A percentile compares a stretch with the other conserved stretches of the same genome.
Conservation (phyloP, 2,113 vertebrate species). For the Dasyprocta punctata region DNA sequence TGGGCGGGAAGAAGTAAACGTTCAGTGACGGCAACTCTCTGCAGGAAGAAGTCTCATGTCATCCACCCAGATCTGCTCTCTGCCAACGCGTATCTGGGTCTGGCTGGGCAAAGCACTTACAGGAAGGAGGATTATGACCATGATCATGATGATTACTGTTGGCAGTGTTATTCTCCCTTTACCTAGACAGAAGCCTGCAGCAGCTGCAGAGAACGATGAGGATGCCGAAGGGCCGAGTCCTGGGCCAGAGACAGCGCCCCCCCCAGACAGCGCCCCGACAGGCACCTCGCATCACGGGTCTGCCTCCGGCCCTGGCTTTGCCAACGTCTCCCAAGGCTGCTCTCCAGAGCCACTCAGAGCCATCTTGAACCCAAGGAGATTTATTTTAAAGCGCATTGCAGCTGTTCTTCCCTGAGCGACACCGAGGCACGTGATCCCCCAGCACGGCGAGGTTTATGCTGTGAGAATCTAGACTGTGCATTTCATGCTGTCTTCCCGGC, state of each 20-base stretch:
- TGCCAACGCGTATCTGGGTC: neutral
- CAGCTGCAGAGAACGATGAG: neutral
- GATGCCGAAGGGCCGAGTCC: neutral
- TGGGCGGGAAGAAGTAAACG: neutral
- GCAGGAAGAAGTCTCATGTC: neutral
- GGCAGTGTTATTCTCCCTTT: neutral
- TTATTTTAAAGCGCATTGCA: slow-evolving; percentile 37
- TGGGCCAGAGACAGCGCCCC: neutral
- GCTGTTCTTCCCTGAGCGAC: slow-evolving; percentile 66
- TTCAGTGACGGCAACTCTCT: neutral
- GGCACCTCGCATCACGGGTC: neutral
- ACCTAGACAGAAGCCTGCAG: neutral
- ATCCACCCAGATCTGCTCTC: neutral
- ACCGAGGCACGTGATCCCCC: slow-evolving; percentile 54
- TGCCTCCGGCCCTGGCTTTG: neutral
- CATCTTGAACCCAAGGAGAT: slow-evolving; percentile 30
- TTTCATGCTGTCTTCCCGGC: slow-evolving; percentile 68
- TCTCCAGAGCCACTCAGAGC: slow-evolving; percentile 45
- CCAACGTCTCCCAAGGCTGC: neutral
- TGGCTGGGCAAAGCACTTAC: neutral
- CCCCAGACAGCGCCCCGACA: neutral
- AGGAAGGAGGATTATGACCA: neutral
- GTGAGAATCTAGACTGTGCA: slow-evolving; percentile 43
- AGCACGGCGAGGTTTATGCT: slow-evolving; percentile 68
- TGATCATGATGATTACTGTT: neutral